phyloP scores from a whole-genome alignment of 2,113 vertebrate species.

The Clupea harengus region DNA sequence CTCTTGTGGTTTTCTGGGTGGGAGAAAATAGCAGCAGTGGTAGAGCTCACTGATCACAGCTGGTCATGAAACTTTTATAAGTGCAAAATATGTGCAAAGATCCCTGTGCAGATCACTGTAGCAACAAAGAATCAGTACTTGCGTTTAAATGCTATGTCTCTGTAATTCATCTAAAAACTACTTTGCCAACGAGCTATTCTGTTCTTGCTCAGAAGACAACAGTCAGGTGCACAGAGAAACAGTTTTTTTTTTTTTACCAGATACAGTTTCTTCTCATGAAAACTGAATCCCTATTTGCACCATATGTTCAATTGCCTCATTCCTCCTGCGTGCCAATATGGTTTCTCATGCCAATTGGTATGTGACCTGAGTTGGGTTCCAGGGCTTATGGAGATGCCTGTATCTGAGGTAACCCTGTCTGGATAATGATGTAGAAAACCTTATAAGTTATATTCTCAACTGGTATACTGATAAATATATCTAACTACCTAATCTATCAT shows the following conservation, averaged over 20 bases:
- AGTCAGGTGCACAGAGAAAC: background rate
- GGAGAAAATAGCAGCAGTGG: background rate
- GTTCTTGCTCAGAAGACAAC: no score
- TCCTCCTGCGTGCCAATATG: no score
- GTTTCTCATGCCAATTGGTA: no score
- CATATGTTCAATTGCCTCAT: background rate
- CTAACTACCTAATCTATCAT: no score
- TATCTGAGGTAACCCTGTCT: no score
- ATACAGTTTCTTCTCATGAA: background rate
- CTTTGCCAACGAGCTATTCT: no score
- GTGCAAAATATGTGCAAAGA: background rate
- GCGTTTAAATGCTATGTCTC: background rate
- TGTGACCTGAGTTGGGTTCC: no score
- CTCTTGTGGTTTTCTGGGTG: background rate
- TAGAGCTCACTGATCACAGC: slow-evolving; percentile 12
- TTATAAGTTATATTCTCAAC: no score
- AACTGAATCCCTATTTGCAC: background rate
- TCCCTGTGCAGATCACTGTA: background rate
- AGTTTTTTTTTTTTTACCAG: background rate
- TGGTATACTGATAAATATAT: no score
- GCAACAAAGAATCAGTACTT: background rate
- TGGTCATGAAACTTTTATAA: background rate
- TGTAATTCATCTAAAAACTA: background rate
- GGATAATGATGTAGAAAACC: no score
- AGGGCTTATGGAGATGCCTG: no score